Conservation (phyloP, 2,888 invertebrate species). For the Unio pictorum region DNA sequence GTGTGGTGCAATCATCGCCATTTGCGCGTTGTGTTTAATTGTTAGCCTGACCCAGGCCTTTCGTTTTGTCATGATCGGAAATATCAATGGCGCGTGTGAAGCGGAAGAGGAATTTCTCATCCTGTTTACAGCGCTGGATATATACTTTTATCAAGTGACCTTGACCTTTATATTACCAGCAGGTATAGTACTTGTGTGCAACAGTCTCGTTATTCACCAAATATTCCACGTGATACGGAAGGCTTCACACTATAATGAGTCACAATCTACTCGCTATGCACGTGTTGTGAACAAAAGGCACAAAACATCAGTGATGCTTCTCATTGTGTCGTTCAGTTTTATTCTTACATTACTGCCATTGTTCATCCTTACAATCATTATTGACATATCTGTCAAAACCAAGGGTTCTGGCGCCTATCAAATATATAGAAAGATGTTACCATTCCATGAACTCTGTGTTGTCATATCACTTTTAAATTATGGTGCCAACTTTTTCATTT, state of each 20-base stretch:
- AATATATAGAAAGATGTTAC: slow-evolving; percentile 30
- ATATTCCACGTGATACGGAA: slow-evolving; percentile 33
- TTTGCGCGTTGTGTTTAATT: slow-evolving; percentile 50
- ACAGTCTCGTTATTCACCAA: slow-evolving; percentile 58
- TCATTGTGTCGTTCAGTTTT: slow-evolving; percentile 58
- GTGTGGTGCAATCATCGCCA: slow-evolving; percentile 54
- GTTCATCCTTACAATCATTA: slow-evolving; percentile 47
- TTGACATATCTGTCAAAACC: slow-evolving; percentile 40
- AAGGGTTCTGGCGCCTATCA: slow-evolving; percentile 17
- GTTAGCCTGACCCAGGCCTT: slow-evolving; percentile 61
- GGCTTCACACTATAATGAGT: not conserved
- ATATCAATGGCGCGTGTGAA: slow-evolving; percentile 30
- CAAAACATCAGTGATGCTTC: slow-evolving; percentile 60
- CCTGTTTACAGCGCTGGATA: slow-evolving; percentile 38
- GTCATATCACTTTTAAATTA: slow-evolving; percentile 58
- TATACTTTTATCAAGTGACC: slow-evolving; percentile 58
- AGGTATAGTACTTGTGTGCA: slow-evolving; percentile 54
- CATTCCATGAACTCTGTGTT: slow-evolving; percentile 41
- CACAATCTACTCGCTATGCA: slow-evolving; percentile 4
- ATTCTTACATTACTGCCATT: slow-evolving; percentile 55
- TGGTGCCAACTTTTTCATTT: slow-evolving; percentile 62
- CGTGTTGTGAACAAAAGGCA: slow-evolving; percentile 23
- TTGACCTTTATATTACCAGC: slow-evolving; percentile 61
- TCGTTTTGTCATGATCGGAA: slow-evolving; percentile 52
- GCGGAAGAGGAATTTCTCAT: slow-evolving; percentile 32